Base-by-base conservation (phyloP, 2,888 invertebrate genomes). In the Thyatira batis region DNA sequence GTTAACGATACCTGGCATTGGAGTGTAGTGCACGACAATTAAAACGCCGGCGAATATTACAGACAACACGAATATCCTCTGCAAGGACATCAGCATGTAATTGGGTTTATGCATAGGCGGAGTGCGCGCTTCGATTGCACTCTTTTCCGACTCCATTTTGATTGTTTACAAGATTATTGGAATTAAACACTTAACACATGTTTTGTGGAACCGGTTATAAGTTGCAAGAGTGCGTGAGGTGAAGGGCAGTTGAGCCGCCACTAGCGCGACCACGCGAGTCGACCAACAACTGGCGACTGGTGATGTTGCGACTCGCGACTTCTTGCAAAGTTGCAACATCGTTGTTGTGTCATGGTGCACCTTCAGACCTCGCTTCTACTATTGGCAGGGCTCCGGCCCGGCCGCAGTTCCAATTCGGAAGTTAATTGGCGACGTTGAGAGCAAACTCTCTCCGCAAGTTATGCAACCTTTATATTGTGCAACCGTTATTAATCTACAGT, bases 21-120 rank as follows among this genome's bases (percentile, higher is more conserved):
- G 95, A 48, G 95, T 95, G 58, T 95, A 93, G 80, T 95, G 94
- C 63, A 95, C 94, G 60, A 95, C 94, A 51, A 95, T 93, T 49
- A 95, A 87, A 56, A 95, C 95, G 69, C 94, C 94, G 20, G 93
- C 93, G 51, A 94, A 87, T 81, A 95, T 93, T 58, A 95, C 94
- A 71, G 93, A 87, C 70, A 95, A 90, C 74, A 95, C 93, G 20
- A 94, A 93, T 72, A 94, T 91, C 87, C 95, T 93, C 73, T 95
- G 93, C 77, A 95, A 88, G 87, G 94, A 92, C 89, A 92, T 87
- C n/a, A 89, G 80, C 89, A 88, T 91, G 80, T 92, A 92, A 79
- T 92, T 92, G n/a, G 91, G 92, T 69, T 89, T 92, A 67, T 78
- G 69, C 66, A 83, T 61, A 57, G 72, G 71, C 65, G 62, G 80